phyloP scores from a whole-genome alignment of 2,113 vertebrate species.

The Cynocephalus volans region DNA sequence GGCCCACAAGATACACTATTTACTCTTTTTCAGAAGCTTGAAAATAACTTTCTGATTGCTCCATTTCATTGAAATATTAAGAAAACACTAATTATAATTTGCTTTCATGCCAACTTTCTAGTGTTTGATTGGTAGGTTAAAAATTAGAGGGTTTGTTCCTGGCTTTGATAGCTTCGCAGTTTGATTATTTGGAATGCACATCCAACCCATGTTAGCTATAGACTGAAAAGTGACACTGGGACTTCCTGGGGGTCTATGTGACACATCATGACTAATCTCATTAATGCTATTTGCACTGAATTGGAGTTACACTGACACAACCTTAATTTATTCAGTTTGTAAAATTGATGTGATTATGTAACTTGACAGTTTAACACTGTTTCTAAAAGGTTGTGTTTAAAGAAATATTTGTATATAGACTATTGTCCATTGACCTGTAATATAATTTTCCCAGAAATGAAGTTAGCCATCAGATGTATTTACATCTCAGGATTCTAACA shows the following conservation, averaged over 20 bases:
- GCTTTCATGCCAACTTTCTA: not conserved
- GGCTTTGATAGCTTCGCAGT: not conserved
- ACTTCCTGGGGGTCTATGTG: not conserved
- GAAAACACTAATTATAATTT: constrained; percentile 62
- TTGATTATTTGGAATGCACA: not conserved
- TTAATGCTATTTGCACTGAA: not conserved
- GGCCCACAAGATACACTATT: not conserved
- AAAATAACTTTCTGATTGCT: constrained; percentile 52
- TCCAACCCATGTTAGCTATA: not conserved
- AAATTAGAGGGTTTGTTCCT: constrained; percentile 25
- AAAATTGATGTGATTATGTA: not conserved
- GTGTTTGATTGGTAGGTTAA: constrained; percentile 31
- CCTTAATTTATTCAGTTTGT: not conserved
- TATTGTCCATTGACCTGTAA: not conserved
- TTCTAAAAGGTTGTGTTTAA: constrained; percentile 13
- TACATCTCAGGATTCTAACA: not conserved
- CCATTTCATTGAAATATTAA: constrained; percentile 60
- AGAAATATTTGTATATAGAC: not conserved
- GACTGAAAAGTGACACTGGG: not conserved
- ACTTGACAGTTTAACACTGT: not conserved
- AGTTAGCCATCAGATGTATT: not conserved
- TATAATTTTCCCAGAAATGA: constrained; percentile 21
- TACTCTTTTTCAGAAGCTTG: constrained; percentile 39
- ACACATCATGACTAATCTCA: not conserved
- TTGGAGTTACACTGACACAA: not conserved